Evolutionary conservation across 2,113 vertebrate species (phyloP).

Genomic region (Ailurus styani): DNA sequence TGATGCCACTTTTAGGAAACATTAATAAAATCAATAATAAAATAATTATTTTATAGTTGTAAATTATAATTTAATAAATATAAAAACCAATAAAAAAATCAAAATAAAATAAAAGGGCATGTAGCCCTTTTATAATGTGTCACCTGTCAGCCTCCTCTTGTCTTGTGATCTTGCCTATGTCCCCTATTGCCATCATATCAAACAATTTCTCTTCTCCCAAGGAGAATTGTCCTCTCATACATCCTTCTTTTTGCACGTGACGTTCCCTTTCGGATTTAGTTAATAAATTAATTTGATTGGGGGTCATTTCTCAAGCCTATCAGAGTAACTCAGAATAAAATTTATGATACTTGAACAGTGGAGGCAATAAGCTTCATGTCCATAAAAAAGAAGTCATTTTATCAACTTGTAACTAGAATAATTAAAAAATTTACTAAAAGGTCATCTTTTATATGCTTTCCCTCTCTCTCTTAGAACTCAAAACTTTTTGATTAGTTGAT

Average conservation of each 20-base stretch:
- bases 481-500: conserved; percentile 63
- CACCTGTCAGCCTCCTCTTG: neutral
- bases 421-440: conserved; percentile 67
- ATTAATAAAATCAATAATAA: neutral
- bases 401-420: conserved; percentile 50
- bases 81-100: no score
- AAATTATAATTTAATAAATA: no score
- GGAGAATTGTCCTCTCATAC: neutral
- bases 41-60: no score
- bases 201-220: neutral
- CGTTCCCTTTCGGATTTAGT: neutral
- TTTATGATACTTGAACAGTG: neutral
- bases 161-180: rapidly evolving
- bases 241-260: neutral
- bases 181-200: neutral
- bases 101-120: no score
- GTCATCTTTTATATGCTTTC: conserved; percentile 62
- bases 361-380: neutral
- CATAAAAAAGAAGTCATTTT: conserved; percentile 47
- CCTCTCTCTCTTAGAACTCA: conserved; percentile 28
- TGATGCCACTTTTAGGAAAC: neutral
- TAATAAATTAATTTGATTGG: neutral
- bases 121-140: neutral
- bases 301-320: neutral
- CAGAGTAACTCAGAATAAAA: neutral